phyloP scores from a whole-genome alignment of 2,797 vertebrate species.

The Ctenopoma kingsleyae region DNA sequence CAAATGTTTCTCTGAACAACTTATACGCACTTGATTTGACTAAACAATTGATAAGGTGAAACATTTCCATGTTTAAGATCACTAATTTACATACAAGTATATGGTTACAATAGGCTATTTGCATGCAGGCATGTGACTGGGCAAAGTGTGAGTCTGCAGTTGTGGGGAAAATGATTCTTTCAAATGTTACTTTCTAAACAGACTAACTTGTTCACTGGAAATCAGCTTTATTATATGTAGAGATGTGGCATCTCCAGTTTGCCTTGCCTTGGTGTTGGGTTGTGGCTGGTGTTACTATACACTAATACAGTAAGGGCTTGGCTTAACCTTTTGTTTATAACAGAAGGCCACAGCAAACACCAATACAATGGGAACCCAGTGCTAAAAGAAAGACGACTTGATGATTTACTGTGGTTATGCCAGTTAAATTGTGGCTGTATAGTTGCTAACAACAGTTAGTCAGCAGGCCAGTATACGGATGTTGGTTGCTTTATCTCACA shows the following conservation, averaged over 20 bases:
- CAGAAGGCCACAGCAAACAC: background rate
- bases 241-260: background rate
- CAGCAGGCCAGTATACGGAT: constrained; percentile 3
- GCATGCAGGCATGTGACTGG: constrained; percentile 12
- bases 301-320: background rate
- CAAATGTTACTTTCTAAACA: constrained; percentile 12
- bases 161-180: background rate
- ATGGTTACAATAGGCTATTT: constrained; percentile 20
- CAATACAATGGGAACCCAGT: background rate
- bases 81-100: background rate
- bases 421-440: background rate
- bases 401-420: background rate
- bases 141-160: constrained; percentile 3
- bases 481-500: constrained; percentile 20
- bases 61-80: constrained; percentile 10
- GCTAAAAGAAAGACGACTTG: background rate
- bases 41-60: background rate
- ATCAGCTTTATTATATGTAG: background rate
- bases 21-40: constrained; percentile 10
- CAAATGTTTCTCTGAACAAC: background rate
- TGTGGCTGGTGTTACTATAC: background rate
- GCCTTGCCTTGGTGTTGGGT: background rate
- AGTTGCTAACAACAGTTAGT: background rate
- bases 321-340: background rate
- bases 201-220: background rate